Percentiles rank a stretch among this genome's conserved stretches.
Conservation (phyloP, 2,888 invertebrate species). For the Amblyjoppa fuscipennis region DNA sequence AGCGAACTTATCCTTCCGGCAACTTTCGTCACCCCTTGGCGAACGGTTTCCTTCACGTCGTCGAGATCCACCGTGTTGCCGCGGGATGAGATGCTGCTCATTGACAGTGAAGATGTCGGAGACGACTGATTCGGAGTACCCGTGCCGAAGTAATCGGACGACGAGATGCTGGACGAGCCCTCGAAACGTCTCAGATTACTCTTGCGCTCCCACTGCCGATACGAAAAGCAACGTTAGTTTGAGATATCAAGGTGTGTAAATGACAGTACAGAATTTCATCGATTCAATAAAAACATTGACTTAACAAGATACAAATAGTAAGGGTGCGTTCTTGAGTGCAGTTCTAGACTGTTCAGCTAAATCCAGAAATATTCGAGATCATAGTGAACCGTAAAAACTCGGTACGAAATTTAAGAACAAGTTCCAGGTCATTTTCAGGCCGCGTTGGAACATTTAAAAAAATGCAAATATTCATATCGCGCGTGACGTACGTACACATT, state of each 20-base stretch:
- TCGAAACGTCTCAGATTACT: constrained; percentile 92
- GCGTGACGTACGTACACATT: no score
- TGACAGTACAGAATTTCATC: constrained; percentile 3
- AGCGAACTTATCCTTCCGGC: constrained; percentile 98
- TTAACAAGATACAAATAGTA: no score
- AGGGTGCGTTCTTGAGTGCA: no score
- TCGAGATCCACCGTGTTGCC: constrained; percentile 90
- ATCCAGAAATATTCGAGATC: no score
- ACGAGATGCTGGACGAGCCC: constrained; percentile 97
- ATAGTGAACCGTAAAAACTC: no score
- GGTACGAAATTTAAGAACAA: no score
- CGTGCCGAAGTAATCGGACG: constrained; percentile 96
- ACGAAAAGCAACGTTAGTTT: background rate
- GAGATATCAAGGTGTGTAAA: background rate
- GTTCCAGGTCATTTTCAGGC: no score
- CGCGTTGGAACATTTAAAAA: no score
- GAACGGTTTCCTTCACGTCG: constrained; percentile 98
- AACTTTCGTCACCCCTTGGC: constrained; percentile 98
- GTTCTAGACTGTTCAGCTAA: no score
- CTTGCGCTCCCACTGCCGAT: constrained; percentile 86
- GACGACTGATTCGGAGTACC: constrained; percentile 83
- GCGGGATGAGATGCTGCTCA: constrained; percentile 77
- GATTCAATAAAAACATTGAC: background rate
- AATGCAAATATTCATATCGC: no score
- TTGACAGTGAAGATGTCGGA: constrained; percentile 80